phyloP scores from a whole-genome alignment of 2,113 vertebrate genomes.

The Microtus pennsylvanicus region DNA sequence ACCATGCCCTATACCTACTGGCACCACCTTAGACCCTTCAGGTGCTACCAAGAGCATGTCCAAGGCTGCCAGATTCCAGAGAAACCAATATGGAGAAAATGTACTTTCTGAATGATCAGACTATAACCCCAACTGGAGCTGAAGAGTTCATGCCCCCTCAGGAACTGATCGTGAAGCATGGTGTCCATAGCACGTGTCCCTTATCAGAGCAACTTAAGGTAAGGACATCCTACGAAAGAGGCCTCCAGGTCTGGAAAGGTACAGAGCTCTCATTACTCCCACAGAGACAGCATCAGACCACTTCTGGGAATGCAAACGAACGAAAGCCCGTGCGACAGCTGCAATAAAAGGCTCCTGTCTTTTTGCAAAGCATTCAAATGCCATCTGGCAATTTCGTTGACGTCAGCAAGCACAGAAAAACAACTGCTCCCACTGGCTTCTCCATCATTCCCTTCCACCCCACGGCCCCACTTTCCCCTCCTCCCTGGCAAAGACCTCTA shows the following conservation, averaged over 20 bases:
- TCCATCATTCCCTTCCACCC: slow-evolving; percentile 52
- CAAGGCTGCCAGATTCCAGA: background rate
- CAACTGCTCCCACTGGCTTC: slow-evolving; percentile 80
- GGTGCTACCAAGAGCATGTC: background rate
- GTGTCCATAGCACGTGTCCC: slow-evolving; percentile 15
- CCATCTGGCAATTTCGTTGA: slow-evolving; percentile 89
- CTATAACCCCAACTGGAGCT: slow-evolving; percentile 50
- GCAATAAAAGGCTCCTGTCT: slow-evolving; percentile 90
- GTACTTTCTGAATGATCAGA: slow-evolving; percentile 25
- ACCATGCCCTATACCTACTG: background rate
- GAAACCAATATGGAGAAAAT: slow-evolving; percentile 14
- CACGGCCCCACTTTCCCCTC: slow-evolving; percentile 38
- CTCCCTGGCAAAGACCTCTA: slow-evolving; percentile 51
- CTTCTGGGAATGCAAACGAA: slow-evolving; percentile 88
- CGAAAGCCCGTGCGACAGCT: slow-evolving; percentile 79
- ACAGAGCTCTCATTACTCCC: slow-evolving; percentile 70
- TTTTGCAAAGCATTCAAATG: slow-evolving; percentile 83
- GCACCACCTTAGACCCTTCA: background rate
- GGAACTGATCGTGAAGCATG: slow-evolving; percentile 52
- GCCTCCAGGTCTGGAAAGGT: slow-evolving; percentile 76
- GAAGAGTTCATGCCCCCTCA: slow-evolving; percentile 16
- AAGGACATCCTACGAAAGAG: slow-evolving; percentile 63
- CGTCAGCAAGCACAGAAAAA: slow-evolving; percentile 88
- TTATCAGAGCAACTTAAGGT: slow-evolving; percentile 77
- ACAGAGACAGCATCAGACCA: slow-evolving; percentile 81